Evolutionary conservation across 2,888 invertebrate species (phyloP).

Genomic region (Idaea dimidiata): DNA sequence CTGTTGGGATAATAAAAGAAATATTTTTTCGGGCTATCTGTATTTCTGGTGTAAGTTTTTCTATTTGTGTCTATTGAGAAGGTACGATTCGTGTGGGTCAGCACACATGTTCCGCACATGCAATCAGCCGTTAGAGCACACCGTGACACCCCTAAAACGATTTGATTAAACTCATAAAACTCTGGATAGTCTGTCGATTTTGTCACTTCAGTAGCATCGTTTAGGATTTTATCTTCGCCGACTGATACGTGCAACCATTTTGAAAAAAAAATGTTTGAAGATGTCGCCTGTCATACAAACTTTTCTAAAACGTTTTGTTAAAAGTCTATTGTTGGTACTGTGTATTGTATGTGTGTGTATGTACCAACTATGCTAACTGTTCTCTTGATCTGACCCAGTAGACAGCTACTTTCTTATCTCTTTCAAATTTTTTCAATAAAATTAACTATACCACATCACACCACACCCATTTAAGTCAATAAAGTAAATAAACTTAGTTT

Average conservation of each 20-base stretch:
- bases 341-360: neutral
- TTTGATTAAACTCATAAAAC: slow-evolving; percentile 78
- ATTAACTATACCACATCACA: no score
- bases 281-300: neutral
- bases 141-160: slow-evolving; percentile 68
- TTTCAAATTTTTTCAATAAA: no score
- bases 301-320: neutral
- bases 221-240: neutral
- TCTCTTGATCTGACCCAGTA: neutral
- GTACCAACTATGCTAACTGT: neutral
- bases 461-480: neutral
- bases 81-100: slow-evolving; percentile 49
- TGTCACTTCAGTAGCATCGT: slow-evolving; percentile 20
- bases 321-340: neutral
- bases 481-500: slow-evolving; percentile 24
- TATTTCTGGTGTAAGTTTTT: slow-evolving; percentile 35
- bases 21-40: slow-evolving; percentile 48
- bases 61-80: slow-evolving; percentile 42
- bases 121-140: slow-evolving; percentile 64
- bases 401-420: neutral
- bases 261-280: neutral
- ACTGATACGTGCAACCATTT: neutral
- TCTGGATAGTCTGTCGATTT: slow-evolving; percentile 49
- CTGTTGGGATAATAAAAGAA: slow-evolving; percentile 45
- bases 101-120: slow-evolving; percentile 63